Evolutionary conservation across 1,140 invertebrate genomes (phyloP).

Genomic region (Camponotus floridanus): DNA sequence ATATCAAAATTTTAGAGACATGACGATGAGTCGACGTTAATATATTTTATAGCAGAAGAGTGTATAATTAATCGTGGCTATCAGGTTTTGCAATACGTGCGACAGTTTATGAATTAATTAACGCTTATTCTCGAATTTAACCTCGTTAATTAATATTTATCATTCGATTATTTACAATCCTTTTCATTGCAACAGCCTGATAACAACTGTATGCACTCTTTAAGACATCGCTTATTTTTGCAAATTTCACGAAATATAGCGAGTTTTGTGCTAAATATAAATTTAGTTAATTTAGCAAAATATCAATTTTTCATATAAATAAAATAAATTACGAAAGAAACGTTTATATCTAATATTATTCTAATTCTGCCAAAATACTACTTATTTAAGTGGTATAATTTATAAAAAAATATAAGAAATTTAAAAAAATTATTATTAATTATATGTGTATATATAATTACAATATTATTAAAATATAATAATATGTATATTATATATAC

Average conservation of each 20-base stretch:
- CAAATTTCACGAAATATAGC: not conserved
- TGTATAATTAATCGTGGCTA: conserved; percentile 32
- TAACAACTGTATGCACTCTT: not conserved
- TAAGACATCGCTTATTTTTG: not conserved
- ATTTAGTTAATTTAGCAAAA: not conserved
- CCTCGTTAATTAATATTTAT: conserved; percentile 25
- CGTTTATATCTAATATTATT: conserved; percentile 3
- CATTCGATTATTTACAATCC: not conserved
- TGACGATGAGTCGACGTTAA: conserved; percentile 6
- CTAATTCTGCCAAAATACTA: not conserved
- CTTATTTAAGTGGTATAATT: not conserved
- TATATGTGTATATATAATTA: not conserved
- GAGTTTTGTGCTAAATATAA: not conserved
- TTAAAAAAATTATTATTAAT: too few relatives aligned
- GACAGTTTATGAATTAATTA: conserved; percentile 42
- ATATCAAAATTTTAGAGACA: not conserved
- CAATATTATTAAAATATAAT: too few relatives aligned
- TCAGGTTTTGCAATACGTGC: conserved; percentile 10
- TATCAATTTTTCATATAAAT: not conserved
- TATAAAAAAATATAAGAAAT: not conserved
- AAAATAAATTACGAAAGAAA: not conserved
- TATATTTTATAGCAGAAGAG: conserved; percentile 27
- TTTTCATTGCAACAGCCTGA: not conserved
- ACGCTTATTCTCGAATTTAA: conserved; percentile 23
- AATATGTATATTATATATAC: not conserved